A percentile compares a stretch with the other conserved stretches of the same genome.
Evolutionary conservation across 2,113 vertebrate genomes (phyloP).

Genomic region (Percina caprodes): DNA sequence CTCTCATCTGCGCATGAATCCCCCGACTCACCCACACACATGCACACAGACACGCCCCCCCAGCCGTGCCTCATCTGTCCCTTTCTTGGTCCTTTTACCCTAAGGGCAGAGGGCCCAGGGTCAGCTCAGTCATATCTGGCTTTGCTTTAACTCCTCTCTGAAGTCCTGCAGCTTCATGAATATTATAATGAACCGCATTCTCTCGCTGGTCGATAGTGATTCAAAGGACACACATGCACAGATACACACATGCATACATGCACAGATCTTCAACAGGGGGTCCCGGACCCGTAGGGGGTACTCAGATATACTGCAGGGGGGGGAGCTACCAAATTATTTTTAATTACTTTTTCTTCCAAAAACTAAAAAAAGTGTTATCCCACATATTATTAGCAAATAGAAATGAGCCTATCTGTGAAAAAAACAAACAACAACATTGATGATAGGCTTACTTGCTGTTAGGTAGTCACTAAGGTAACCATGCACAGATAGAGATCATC

Average conservation of each 20-base stretch:
- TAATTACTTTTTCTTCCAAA: too few relatives aligned
- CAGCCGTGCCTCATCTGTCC: conserved; percentile 14
- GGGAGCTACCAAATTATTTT: too few relatives aligned
- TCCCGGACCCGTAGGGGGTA: too few relatives aligned
- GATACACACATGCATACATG: background rate
- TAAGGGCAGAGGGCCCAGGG: conserved; percentile 33
- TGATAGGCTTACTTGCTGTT: too few relatives aligned
- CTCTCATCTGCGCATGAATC: background rate
- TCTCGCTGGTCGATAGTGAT: conserved; percentile 33
- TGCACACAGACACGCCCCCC: background rate
- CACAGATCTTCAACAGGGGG: too few relatives aligned
- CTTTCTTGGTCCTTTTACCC: conserved; percentile 35
- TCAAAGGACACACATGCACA: conserved; percentile 31
- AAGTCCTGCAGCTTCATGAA: conserved; percentile 68
- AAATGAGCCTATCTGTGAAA: too few relatives aligned
- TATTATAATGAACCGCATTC: conserved; percentile 62
- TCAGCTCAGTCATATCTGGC: conserved; percentile 52
- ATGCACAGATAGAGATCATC: too few relatives aligned
- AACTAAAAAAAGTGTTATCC: too few relatives aligned
- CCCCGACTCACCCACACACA: background rate
- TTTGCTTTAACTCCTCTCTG: conserved; percentile 38
- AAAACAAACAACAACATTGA: too few relatives aligned
- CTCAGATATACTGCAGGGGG: too few relatives aligned
- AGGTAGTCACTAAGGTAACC: too few relatives aligned
- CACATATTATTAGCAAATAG: too few relatives aligned